A percentile compares a stretch with the other conserved stretches of the same genome.
Evolutionary conservation across 1,140 invertebrate genomes (phyloP).

Genomic region (Pogonomyrmex californicus): DNA sequence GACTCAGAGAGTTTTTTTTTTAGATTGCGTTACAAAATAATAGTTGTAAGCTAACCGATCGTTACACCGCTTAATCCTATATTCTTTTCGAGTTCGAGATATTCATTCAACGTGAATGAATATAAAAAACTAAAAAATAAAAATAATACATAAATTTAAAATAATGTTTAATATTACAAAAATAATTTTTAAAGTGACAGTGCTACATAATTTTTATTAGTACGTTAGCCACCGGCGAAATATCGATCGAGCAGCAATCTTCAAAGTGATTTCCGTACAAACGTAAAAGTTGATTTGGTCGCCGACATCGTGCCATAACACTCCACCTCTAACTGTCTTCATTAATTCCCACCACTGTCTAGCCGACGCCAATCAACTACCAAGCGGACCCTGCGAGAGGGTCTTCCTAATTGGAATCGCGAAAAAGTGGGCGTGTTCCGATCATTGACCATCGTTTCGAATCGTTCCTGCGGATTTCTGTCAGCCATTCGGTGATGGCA

Average conservation of each 20-base stretch:
- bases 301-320: conserved; percentile 36
- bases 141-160: neutral
- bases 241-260: conserved; percentile 9
- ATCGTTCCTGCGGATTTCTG: conserved; percentile 58
- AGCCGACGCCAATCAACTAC: conserved; percentile 73
- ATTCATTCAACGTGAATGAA: neutral
- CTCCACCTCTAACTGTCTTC: conserved; percentile 70
- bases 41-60: neutral
- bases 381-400: conserved; percentile 68
- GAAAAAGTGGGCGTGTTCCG: conserved; percentile 81
- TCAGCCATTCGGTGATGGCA: conserved; percentile 55
- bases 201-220: neutral
- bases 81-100: conserved; percentile 4
- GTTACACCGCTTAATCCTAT: neutral
- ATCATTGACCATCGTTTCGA: conserved; percentile 67
- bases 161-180: neutral
- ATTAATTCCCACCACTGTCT: conserved; percentile 76
- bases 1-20: neutral
- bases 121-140: neutral
- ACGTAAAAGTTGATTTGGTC: conserved; percentile 45
- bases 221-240: neutral
- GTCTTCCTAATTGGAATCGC: conserved; percentile 80
- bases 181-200: neutral
- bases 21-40: conserved; percentile 1
- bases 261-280: conserved; percentile 43